These are phyloP conservation scores for Zaprionus bogoriensis DNA, from an alignment of 2,888 invertebrate species.

Conservation along the genomic window DNA sequence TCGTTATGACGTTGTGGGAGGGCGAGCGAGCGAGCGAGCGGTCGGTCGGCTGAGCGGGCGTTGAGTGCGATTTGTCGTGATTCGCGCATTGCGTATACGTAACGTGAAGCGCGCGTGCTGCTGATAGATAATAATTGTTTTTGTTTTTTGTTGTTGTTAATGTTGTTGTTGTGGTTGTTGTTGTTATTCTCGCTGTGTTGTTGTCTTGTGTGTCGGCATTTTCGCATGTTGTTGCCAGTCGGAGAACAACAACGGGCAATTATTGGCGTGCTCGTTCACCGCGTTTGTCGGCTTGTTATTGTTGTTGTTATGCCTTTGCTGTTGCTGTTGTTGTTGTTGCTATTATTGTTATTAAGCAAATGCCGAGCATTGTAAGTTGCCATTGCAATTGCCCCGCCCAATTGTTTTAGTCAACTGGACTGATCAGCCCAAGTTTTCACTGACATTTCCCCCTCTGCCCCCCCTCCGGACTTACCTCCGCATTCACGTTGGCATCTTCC, in stretches of 20 bases:
- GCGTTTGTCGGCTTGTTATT: constrained; percentile 32
- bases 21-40: too few relatives aligned
- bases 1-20: too few relatives aligned
- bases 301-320: constrained; percentile 7
- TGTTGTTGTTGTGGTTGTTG: constrained; percentile 8
- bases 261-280: constrained; percentile 39
- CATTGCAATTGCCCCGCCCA: constrained; percentile 4
- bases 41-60: too few relatives aligned
- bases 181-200: too few relatives aligned
- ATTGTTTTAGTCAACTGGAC: too few relatives aligned
- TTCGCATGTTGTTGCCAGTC: constrained; percentile 34
- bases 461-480: neutral
- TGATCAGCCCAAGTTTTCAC: too few relatives aligned
- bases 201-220: too few relatives aligned
- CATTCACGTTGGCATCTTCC: neutral
- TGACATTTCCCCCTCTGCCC: neutral
- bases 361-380: constrained; percentile 36
- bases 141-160: constrained; percentile 5
- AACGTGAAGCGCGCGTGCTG: constrained; percentile 57
- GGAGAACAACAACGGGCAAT: constrained; percentile 40
- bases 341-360: constrained; percentile 51
- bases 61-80: constrained; percentile 14
- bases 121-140: constrained; percentile 44
- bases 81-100: constrained; percentile 49
- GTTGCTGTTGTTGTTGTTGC: constrained; percentile 15